These are phyloP conservation scores for Argyra leucocephala DNA, from an alignment of 2,888 invertebrate species.

Conservation along the genomic window DNA sequence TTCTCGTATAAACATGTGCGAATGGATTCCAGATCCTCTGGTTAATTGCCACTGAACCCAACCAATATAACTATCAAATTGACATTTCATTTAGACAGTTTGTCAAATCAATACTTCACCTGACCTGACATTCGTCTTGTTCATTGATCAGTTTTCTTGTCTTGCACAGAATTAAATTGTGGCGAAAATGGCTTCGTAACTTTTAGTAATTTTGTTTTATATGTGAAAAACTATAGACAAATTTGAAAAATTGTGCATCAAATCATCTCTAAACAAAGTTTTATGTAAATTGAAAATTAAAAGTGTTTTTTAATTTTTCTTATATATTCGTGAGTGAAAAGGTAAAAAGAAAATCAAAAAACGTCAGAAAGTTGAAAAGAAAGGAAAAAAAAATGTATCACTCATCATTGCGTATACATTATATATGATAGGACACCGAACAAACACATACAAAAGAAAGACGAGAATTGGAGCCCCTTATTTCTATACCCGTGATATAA, in stretches of 20 bases:
- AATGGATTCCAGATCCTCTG: too few species aligned
- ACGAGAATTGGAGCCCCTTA: not conserved
- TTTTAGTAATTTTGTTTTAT: not conserved
- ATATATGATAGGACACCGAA: not conserved
- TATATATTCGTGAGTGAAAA: not conserved
- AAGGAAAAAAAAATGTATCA: not conserved
- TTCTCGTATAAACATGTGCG: too few species aligned
- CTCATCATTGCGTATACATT: not conserved
- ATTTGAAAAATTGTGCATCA: not conserved
- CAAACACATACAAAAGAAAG: not conserved
- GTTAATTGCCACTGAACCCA: too few species aligned
- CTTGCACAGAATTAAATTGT: not conserved
- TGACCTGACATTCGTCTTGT: not conserved
- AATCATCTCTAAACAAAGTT: not conserved
- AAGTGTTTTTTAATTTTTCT: not conserved
- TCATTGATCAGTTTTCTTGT: slow-evolving; percentile 1
- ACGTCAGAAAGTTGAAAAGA: not conserved
- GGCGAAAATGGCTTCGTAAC: not conserved
- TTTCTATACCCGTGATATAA: not conserved
- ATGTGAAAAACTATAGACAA: slow-evolving; percentile 1
- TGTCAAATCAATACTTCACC: not conserved
- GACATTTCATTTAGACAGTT: too few species aligned
- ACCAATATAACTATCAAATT: too few species aligned
- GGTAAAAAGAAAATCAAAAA: not conserved
- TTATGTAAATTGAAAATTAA: not conserved